A percentile compares a stretch with the other conserved stretches of the same genome.
These are phyloP conservation scores for Hoplias malabaricus DNA, from an alignment of 2,113 vertebrate genomes.

Conservation along the genomic window DNA sequence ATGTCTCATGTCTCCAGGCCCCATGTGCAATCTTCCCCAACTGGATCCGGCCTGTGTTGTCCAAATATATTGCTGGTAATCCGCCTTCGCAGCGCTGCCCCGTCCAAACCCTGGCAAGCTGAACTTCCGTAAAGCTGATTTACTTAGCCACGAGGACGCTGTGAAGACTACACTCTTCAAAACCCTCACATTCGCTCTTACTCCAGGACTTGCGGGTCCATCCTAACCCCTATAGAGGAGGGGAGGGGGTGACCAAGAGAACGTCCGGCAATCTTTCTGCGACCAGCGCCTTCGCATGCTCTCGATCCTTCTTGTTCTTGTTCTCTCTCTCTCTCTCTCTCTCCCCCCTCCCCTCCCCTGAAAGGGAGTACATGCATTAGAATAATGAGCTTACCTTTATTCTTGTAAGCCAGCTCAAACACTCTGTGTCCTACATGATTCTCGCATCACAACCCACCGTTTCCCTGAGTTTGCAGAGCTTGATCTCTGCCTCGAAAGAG, in stretches of 20 bases:
- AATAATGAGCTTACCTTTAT: constrained; percentile 58
- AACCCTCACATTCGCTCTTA: neutral
- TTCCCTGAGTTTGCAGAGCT: constrained; percentile 4
- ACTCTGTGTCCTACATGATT: constrained; percentile 40
- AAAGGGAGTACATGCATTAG: constrained; percentile 36
- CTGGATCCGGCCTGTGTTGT: constrained; percentile 11
- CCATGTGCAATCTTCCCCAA: neutral
- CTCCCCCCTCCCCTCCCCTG: constrained; percentile 9
- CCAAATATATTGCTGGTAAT: constrained; percentile 40
- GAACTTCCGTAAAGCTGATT: constrained; percentile 39
- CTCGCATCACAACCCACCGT: constrained; percentile 11
- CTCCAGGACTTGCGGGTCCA: neutral
- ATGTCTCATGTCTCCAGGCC: neutral
- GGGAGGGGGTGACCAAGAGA: neutral
- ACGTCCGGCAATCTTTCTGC: neutral
- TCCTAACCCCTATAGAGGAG: neutral
- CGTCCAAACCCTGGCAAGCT: constrained; percentile 22
- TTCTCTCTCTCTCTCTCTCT: neutral
- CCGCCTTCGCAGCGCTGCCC: constrained; percentile 23
- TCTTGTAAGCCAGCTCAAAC: constrained; percentile 49
- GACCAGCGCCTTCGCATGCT: neutral
- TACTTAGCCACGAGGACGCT: neutral
- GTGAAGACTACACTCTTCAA: neutral
- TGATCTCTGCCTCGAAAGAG: constrained; percentile 18
- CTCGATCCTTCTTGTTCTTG: constrained; percentile 3